A percentile compares a stretch with the other conserved stretches of the same genome.
Conservation (phyloP, 2,888 invertebrate species). For the Thumatha senex region DNA sequence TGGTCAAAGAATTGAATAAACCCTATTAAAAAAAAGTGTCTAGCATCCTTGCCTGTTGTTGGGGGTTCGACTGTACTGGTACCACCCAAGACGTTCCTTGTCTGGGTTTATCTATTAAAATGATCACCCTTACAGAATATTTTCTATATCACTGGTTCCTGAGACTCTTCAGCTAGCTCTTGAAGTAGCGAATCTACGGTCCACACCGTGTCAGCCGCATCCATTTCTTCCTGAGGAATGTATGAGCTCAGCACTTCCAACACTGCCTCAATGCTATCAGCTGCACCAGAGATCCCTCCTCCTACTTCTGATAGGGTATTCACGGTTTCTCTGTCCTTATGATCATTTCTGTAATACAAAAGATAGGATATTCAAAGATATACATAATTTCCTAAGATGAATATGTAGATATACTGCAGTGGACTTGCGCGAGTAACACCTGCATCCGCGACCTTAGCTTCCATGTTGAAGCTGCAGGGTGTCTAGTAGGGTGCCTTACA, state of each 20-base stretch:
- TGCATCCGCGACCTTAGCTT: too few relatives aligned
- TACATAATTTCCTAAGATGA: neutral
- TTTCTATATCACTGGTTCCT: conserved; percentile 23
- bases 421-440: too few relatives aligned
- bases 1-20: too few relatives aligned
- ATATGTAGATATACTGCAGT: too few relatives aligned
- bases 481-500: too few relatives aligned
- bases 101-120: neutral
- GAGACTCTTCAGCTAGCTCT: conserved; percentile 61
- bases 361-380: neutral
- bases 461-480: too few relatives aligned
- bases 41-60: too few relatives aligned
- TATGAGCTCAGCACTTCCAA: conserved; percentile 63
- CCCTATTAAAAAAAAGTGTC: too few relatives aligned
- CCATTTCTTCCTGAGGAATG: conserved; percentile 64
- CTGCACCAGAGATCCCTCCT: conserved; percentile 57
- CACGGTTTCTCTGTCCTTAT: conserved; percentile 67
- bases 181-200: conserved; percentile 70
- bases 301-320: conserved; percentile 68
- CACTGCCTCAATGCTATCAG: conserved; percentile 67
- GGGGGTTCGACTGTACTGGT: too few relatives aligned
- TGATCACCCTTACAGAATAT: neutral
- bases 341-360: conserved; percentile 46
- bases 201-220: conserved; percentile 72
- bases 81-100: too few relatives aligned